phyloP scores from a whole-genome alignment of 2,888 invertebrate genomes.

The Charanyca ferruginea region DNA sequence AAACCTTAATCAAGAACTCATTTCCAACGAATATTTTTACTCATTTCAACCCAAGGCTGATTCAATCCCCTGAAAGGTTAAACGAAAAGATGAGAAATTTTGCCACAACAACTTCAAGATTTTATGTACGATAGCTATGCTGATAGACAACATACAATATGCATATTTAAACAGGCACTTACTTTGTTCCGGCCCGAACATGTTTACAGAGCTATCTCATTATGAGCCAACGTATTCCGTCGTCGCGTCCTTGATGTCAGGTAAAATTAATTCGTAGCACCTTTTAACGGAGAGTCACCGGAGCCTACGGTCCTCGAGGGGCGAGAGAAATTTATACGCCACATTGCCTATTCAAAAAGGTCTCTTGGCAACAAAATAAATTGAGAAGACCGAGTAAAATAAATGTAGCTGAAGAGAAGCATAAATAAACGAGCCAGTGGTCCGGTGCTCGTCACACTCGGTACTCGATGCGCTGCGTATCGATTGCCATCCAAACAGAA shows the following conservation, averaged over 20 bases:
- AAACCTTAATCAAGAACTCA: conserved; percentile 26
- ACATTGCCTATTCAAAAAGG: conserved; percentile 89
- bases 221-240: conserved; percentile 81
- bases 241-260: conserved; percentile 82
- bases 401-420: conserved; percentile 72
- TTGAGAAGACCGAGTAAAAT: conserved; percentile 79
- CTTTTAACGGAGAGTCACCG: conserved; percentile 83
- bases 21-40: conserved; percentile 25
- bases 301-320: conserved; percentile 76
- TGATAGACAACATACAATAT: conserved; percentile 69
- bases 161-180: conserved; percentile 71
- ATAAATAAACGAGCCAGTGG: conserved; percentile 70
- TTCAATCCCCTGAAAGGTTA: conserved; percentile 41
- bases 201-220: conserved; percentile 81
- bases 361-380: conserved; percentile 82
- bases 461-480: conserved; percentile 49
- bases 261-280: conserved; percentile 87
- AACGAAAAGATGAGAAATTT: conserved; percentile 40
- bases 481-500: conserved; percentile 61
- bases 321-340: conserved; percentile 85
- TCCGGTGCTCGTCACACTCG: conserved; percentile 63
- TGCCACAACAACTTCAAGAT: conserved; percentile 46
- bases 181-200: conserved; percentile 69
- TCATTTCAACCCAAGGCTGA: conserved; percentile 26
- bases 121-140: conserved; percentile 52